Base-by-base conservation (phyloP, 2,113 vertebrate species). In the Dipodomys ordii region DNA sequence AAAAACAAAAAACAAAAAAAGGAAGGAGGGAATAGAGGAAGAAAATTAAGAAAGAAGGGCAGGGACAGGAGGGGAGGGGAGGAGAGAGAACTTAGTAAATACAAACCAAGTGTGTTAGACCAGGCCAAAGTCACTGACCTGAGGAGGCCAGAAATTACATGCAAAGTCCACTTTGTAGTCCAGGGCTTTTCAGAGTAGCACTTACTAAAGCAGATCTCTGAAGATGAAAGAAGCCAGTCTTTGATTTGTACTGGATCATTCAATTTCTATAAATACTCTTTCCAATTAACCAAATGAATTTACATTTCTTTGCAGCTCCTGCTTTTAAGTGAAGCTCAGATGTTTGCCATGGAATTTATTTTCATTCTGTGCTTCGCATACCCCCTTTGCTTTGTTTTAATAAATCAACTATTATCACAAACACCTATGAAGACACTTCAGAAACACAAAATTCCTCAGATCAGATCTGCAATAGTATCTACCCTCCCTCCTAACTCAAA, bases 201-300 rank as follows among this genome's bases (percentile, higher is more conserved):
- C 53, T 74, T 67, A 77, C 80, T 84, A n/a, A 49, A 23, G n/a
- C 82, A 44, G 81, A 44, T 57, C 87, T 74, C 72, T 46, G 85
- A 93, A 83, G 92, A 86, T 23, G 69, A 94, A 86, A 92, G 95
- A 81, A 92, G 82, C 68, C 87, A 78, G 93, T 73, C 81, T 96
- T 94, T 87, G n/a, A 32, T 62, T 71, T 93, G 84, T 73, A 89
- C 57, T 3, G 60, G 83, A 92, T 88, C 88, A 72, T 68, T 86
- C 84, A 32, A 72, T 85, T 90, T 85, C 95, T 92, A 73, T 83
- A 94, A 95, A 96, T 86, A 94, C 18, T 62, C 84, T 87, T 88
- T 74, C 94, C 85, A 96, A 94, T 95, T 90, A 95, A 95, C 85
- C n/a, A 87, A 85, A 96, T 87, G 78, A 95, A 96, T 90, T 83